Base-by-base conservation (phyloP, 1,140 invertebrate species). In the Orussus abietinus region DNA sequence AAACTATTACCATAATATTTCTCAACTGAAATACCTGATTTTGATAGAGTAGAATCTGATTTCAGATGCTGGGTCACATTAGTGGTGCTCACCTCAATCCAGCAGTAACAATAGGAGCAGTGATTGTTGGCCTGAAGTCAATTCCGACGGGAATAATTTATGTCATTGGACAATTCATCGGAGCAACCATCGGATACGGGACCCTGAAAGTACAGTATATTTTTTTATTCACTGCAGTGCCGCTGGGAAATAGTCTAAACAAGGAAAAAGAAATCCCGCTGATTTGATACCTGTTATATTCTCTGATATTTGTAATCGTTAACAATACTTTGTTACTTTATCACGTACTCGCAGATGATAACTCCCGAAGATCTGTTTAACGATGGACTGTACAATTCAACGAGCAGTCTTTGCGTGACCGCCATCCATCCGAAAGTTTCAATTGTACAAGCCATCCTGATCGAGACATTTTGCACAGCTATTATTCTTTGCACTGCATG, bases 11-110 rank as follows among this genome's bases (percentile, higher is more conserved):
- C 19, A 19, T 9, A n/a, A 19, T 4, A 33, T 41, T 7, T 13
- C 20, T 19, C 7, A 11, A 28, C n/a, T 31, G 7, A 2, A 30
- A 3, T 15, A 19, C 1, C 7, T 19, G 15, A 13, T 36, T 30
- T 11, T 29, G 29, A n/a, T n/a, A n/a, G n/a, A n/a, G n/a, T 31
- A 33, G 7, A 19, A 28, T 17, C 25, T 36, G 71, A 51, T 75
- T 77, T 11, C 62, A 86, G 76, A 76, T 77, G 40, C 78, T 84
- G 29, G 83, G 80, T 3, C 84, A 85, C 51, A 72, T 87, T 43
- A 85, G 83, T 42, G 82, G 83, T 34, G 79, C 81, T 5, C 81
- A 85, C 43, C 74, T 92, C 51, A 92, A 92, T 60, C 89, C 89
- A 2, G 80, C 84, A 1, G 81, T 92, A 0, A 87, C 86, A 2